Evolutionary conservation across 2,888 invertebrate genomes (phyloP), one percentile per base, ranked within the genome.

Genomic region (Morpho achilles): DNA sequence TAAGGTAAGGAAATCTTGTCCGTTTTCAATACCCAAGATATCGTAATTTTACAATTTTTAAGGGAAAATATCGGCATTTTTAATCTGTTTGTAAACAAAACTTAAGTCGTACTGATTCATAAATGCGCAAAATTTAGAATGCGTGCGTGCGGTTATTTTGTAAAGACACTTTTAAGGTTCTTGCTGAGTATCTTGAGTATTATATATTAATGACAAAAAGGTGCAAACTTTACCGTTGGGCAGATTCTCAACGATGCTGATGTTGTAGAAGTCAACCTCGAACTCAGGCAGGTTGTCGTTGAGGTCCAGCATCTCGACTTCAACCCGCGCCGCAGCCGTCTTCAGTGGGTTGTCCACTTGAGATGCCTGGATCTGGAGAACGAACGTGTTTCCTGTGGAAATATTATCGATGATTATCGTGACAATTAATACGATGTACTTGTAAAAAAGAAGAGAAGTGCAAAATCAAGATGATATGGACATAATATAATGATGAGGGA

Each of bases 231-330:
- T 69, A 93, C 97, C 97, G 69, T 96, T 96, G 0, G 97, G 97
- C 40, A 97, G 87, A 78, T 97, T 97, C 77, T 97, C 97, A 48
- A 97, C 97, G 64, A 97, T 97, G 67, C 97, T 97, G 65, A 97
- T 97, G 70, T 97, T 97, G 76, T 97, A 97, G 71, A 96, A 94
- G 71, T 96, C 96, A 0, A 96, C 96, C 76, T 97, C 97, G 68
- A 97, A 97, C 70, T 96, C 95, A 0, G 97, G 97, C 23, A 95
- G 84, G 78, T 97, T 97, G 75, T 97, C 97, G 71, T 97, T 96
- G 8, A 96, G 80, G 72, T 96, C 96, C 44, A 94, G 74, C 3
- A 96, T 85, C 79, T 96, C 93, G 0, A 96, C 85, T 76, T 96
- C 95, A 0, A 95, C 92, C 54, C 94, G 87, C 0, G 97, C 95